Base-by-base conservation (phyloP, 2,888 invertebrate species). In the Philonicus albiceps region DNA sequence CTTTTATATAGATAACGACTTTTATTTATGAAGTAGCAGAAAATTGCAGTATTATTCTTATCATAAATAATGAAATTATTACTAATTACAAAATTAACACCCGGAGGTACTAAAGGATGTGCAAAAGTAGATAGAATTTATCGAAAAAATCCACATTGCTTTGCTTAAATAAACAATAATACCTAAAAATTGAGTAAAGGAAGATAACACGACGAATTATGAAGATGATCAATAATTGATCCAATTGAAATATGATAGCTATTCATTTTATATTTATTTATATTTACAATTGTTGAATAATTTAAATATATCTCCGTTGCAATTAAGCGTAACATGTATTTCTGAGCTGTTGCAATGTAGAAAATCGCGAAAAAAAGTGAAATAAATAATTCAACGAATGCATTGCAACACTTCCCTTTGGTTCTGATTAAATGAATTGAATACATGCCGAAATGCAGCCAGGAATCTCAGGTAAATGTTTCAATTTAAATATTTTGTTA, bases 401-500 rank as follows among this genome's bases (percentile, higher is more conserved):
- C 7, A 22, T 11, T 64, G 64, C 64, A 22, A 22, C 64, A 64
- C 64, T 64, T 64, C 64, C 64, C 27, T 22, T 64, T 64, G 64
- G 27, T 19, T 64, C 8, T 64, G 16, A 74, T 34, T 74, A 34
- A 37, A 74, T 74, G 74, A 31, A 27, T 64, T 64, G 3, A 43
- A 43, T 43, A 3, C 64, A 64, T 64, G 0, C 64, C 64, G 11
- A 64, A 64, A 64, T 27, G 27, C 11, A 27, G 64, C 11, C 64
- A 64, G 11, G 27, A 64, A 27, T 64, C 11, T 27, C 64, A 22
- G 22, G 27, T 11, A 64, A 64, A 64, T 64, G 64, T 64, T 74
- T 34, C 34, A 74, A 74, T 74, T 74, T 74, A 34, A 76, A 76
- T 76, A 76, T 76, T 76, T 76, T 40, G 22, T 37, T 76, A 76